Evolutionary conservation across 2,113 vertebrate species (phyloP).

Genomic region (Trogon surrucura): DNA sequence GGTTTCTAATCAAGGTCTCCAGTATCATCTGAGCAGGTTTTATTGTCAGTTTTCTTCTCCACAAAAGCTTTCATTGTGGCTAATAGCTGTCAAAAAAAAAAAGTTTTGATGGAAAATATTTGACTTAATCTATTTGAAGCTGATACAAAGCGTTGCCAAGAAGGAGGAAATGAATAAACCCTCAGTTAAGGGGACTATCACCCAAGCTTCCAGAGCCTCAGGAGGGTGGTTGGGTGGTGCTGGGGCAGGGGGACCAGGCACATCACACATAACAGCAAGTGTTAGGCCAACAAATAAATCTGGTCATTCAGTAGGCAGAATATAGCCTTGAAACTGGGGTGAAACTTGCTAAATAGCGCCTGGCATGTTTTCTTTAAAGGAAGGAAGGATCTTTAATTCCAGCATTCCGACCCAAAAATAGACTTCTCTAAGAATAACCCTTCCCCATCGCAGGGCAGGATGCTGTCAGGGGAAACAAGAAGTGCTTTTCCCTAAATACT

Average conservation of each 20-base stretch:
- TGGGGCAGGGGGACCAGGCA: neutral
- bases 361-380: conserved; percentile 31
- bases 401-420: conserved; percentile 59
- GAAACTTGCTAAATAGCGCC: neutral
- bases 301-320: neutral
- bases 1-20: neutral
- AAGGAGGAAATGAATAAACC: neutral
- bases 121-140: neutral
- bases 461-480: neutral
- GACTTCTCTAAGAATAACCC: conserved; percentile 24
- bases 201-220: neutral
- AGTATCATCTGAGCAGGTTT: neutral
- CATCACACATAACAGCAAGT: neutral
- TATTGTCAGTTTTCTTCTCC: neutral
- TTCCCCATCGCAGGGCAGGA: neutral
- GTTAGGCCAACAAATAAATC: conserved; percentile 9
- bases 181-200: neutral
- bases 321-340: neutral
- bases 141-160: neutral
- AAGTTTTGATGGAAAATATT: conserved; percentile 20
- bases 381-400: conserved; percentile 65
- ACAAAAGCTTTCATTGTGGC: neutral
- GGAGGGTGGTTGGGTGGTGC: neutral
- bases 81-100: neutral
- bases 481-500: neutral